Base-by-base conservation (phyloP, 1,140 invertebrate genomes). In the Drosophila mojavensis region DNA sequence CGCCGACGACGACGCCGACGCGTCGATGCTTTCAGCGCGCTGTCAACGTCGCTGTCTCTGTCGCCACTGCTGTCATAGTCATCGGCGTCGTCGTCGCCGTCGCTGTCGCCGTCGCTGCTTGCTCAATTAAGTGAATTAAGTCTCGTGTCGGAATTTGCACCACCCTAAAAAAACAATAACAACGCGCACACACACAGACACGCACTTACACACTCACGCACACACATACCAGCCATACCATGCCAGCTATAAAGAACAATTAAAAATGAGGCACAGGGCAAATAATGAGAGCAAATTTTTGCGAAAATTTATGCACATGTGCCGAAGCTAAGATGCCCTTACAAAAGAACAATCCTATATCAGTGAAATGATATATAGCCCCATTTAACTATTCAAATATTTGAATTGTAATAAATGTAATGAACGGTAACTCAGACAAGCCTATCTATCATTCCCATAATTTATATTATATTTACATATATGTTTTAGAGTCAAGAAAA, bases 121-220 rank as follows among this genome's bases (percentile, higher is more conserved):
- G 81, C 78, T 81, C 81, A 84, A 84, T 85, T 84, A 84, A 84
- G 81, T 78, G 81, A 84, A 85, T 84, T 84, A 84, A 84, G 81
- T 84, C 81, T 84, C 81, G 81, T 84, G 81, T 81, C 81, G 81
- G 81, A 84, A 84, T 84, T 84, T 78, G 81, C 81, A 78, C 81
- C 74, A 77, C 78, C 81, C 73, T 54, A 64, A 75, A 79, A 79
- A 78, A 76, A 66, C 72, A 65, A 61, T 60, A 79, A 84, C 68
- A 80, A 79, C 15, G 50, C 50, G 28, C 30, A 54, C 45, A 15
- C 55, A 17, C 26, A 54, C 39, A 54, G 20, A 66, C 33, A 79
- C n/a, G 36, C 28, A 2, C 3, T 24, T 24, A 24, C 20, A 24
- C 20, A 24, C 20, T 24, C 33, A 36, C 33, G 7, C 41, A 10